Evolutionary conservation across 2,113 vertebrate genomes (phyloP), one percentile per base, ranked within the genome.

Genomic region (Eolophus roseicapilla): DNA sequence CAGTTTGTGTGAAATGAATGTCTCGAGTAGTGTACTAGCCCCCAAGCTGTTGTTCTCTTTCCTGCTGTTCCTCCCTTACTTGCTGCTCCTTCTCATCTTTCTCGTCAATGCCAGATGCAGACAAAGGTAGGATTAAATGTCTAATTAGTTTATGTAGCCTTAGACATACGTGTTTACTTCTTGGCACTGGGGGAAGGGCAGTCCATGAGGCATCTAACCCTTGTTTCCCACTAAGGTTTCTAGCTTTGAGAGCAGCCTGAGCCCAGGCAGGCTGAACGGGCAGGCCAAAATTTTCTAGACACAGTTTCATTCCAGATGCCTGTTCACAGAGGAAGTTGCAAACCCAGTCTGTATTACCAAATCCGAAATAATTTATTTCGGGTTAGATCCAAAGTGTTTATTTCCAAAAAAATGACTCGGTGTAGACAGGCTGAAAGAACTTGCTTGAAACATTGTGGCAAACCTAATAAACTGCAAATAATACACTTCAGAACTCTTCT

Each of bases 111-210:
- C 62, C 78, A 90, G 91, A 70, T 82, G 92, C 76, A 96, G 93
- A 74, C 91, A 82, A 96, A 93, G 55, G 78, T 91, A 77, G 83
- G 96, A 94, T 97, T 96, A 96, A 77, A 52, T 97, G 74, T 94
- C 95, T 96, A 96, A 97, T 96, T 92, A 94, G 92, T 96, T 96
- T 93, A 96, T 23, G 35, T 74, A 80, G 90, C 80, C 57, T 90
- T 86, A 93, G 86, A 90, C 82, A 63, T 49, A 47, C 3, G 3
- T 92, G 85, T 93, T 95, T 95, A 82, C 73, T 86, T 69, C 86
- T 92, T 49, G 50, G 60, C 55, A 15, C 28, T 57, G 84, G 85
- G 85, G 89, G 80, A 92, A 90, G 78, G 86, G 91, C 53, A 88
- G 68, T 11, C 27, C 0, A 0, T 7, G 46, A 84, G 86, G 85